Percentiles rank a stretch among this genome's conserved stretches.
phyloP scores from a whole-genome alignment of 2,888 invertebrate species.

The Harmothoe impar region DNA sequence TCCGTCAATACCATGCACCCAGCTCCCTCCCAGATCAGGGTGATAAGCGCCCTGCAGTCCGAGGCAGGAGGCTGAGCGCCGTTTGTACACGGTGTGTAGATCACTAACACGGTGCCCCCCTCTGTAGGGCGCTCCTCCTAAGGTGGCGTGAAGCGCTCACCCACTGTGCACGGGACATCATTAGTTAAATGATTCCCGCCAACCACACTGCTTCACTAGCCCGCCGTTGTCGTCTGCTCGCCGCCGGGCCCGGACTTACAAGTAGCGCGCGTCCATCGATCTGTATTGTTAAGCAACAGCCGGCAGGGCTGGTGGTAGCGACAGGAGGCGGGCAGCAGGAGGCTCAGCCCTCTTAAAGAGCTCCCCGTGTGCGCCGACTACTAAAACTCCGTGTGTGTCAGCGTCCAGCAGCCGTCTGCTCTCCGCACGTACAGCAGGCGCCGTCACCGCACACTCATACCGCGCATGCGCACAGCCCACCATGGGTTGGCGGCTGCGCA shows the following conservation, averaged over 20 bases:
- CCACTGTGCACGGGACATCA: slow-evolving; percentile 44
- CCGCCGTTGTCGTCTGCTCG: slow-evolving; percentile 22
- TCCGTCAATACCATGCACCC: neutral
- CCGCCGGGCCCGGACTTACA: slow-evolving; percentile 43
- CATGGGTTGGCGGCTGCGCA: neutral
- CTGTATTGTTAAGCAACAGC: slow-evolving; percentile 43
- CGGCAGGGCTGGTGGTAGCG: neutral
- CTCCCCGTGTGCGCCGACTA: neutral
- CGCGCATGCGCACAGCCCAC: neutral
- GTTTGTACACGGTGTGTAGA: slow-evolving; percentile 3
- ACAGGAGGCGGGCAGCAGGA: neutral
- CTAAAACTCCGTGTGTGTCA: neutral
- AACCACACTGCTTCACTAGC: neutral
- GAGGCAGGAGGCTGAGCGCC: neutral
- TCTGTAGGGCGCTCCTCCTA: neutral
- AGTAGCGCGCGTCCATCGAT: slow-evolving; percentile 49
- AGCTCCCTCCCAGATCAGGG: neutral
- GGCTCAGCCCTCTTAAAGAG: slow-evolving; percentile 11
- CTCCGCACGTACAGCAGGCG: neutral
- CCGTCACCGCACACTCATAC: slow-evolving; percentile 5
- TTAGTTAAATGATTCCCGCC: slow-evolving; percentile 53
- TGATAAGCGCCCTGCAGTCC: neutral
- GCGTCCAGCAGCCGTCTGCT: slow-evolving; percentile 22
- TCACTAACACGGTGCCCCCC: neutral
- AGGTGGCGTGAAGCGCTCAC: neutral